These are phyloP conservation scores for western clawed frog (Xenopus tropicalis) DNA, from an alignment of 2,113 vertebrate species.

Conservation along the genomic window UCB_Xtro_10.0 CM004447.2:78542001-78542500, in stretches of 20 bases:
- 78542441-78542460: slow-evolving; percentile 99
- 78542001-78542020: neutral
- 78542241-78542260: slow-evolving; percentile 99
- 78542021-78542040: neutral
- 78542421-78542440: slow-evolving; percentile 98
- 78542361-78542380: slow-evolving; percentile 99
- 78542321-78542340: slow-evolving; percentile 78
- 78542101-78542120: slow-evolving; percentile 15
- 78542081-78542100: neutral
- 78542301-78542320: slow-evolving; percentile 98
- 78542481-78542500: slow-evolving; percentile 22
- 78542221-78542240: slow-evolving; percentile 99
- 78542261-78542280: slow-evolving; percentile 98
- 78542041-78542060: neutral
- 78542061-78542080: neutral
- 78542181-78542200: slow-evolving; percentile 95
- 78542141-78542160: slow-evolving; percentile 44
- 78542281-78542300: slow-evolving; percentile 96
- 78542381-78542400: slow-evolving; percentile 98
- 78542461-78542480: slow-evolving; percentile 98
- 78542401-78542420: slow-evolving; percentile 94
- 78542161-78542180: slow-evolving; percentile 49
- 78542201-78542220: slow-evolving; percentile 99
- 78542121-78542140: slow-evolving; percentile 26
- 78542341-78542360: slow-evolving; percentile 96